Evolutionary conservation across 2,113 vertebrate species (phyloP), one percentile per base, ranked within the genome.

Genomic region (Hippolais icterina): DNA sequence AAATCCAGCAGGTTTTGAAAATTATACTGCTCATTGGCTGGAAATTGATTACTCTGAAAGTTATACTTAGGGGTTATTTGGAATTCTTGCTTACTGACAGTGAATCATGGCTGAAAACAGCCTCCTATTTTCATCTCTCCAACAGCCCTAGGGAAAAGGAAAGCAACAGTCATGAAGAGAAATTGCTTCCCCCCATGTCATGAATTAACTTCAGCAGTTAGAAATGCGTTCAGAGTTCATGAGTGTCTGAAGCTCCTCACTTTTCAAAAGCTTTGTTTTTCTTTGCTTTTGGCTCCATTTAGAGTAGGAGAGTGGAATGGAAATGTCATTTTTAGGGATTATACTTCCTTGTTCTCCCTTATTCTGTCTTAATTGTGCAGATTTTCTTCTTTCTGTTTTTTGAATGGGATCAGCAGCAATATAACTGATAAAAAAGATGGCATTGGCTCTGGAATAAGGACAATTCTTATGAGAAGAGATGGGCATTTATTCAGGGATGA

Each of bases 141-240:
- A 24, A 24, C 19, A 80, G 41, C 41, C 46, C 31, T 29, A 29
- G 10, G 37, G 11, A 27, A 71, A 71, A 37, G 25, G 50, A 83
- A 39, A 35, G 15, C 46, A 68, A 11, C 8, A 23, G 37, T 61
- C 1, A 2, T 33, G 27, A 23, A 44, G 24, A 82, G 57, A 85
- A 90, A 31, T 25, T 68, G 28, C 22, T 66, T 46, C 4, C 1
- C 4, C 3, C 14, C 7, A 16, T 1, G 1, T 42, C 29, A 21
- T 57, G 33, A 50, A 61, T 66, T 75, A 66, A 59, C 17, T 63
- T 78, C 33, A 23, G 15, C 41, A 49, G 11, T 63, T 75, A 56
- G 57, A 82, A 87, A 53, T 41, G 0, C 57, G 19, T 47, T 64
- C 25, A 57, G 49, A 69, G 41, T 49, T 61, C 21, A n/a, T 59